Percentiles rank a stretch among this genome's conserved stretches.
phyloP scores from a whole-genome alignment of 2,888 invertebrate species.

The Drosophila anomalata region DNA sequence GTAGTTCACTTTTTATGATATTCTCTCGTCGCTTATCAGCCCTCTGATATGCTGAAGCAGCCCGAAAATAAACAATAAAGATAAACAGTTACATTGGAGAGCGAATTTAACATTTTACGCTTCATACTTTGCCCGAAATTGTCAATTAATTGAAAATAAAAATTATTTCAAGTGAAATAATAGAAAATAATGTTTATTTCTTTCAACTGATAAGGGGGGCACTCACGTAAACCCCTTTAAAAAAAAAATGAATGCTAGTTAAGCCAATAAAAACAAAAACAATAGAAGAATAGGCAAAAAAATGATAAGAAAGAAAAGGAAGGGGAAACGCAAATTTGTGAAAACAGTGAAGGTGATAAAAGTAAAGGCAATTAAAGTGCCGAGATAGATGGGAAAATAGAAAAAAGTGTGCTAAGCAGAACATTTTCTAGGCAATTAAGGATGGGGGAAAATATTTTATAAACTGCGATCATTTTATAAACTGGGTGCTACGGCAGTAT shows the following conservation, averaged over 20 bases:
- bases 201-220: conserved; percentile 21
- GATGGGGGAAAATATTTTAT: neutral
- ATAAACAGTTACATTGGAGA: conserved; percentile 41
- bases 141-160: conserved; percentile 54
- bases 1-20: conserved; percentile 15
- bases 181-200: conserved; percentile 13
- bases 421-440: neutral
- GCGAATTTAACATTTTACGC: conserved; percentile 8
- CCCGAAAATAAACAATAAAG: conserved; percentile 43
- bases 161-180: neutral
- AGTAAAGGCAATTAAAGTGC: conserved; percentile 36
- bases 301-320: conserved; percentile 33
- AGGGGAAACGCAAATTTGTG: conserved; percentile 29
- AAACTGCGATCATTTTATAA: neutral
- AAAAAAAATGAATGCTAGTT: conserved; percentile 11
- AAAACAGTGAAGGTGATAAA: conserved; percentile 36
- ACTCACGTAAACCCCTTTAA: conserved; percentile 17
- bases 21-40: conserved; percentile 49
- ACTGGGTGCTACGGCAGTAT: too few relatives aligned
- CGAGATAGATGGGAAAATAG: neutral
- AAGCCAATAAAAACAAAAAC: conserved; percentile 13
- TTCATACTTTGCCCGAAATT: conserved; percentile 32
- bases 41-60: conserved; percentile 53
- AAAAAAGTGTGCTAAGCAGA: neutral
- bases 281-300: conserved; percentile 17